Evolutionary conservation across 37 sponge, comb jelly and placozoan genomes (phyloP).

Genomic region (Petrosia ficiformis): DNA sequence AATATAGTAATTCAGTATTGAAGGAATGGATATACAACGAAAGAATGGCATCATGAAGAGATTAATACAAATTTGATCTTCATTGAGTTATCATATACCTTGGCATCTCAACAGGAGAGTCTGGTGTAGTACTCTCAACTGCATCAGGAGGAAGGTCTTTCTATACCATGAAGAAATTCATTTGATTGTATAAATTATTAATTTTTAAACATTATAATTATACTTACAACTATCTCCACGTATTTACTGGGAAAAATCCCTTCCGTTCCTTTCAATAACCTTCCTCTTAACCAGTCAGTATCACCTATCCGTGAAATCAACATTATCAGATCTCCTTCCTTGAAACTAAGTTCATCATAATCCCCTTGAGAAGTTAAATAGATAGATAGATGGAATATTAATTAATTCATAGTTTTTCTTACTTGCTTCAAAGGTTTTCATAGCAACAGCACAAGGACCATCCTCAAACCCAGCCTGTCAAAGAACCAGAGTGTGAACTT

Average conservation of each 20-base stretch:
- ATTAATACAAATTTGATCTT: too few relatives aligned
- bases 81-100: too few relatives aligned
- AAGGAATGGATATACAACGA: too few relatives aligned
- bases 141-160: slow-evolving; percentile 47
- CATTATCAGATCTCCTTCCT: slow-evolving; percentile 55
- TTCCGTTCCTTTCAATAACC: slow-evolving; percentile 18
- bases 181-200: not conserved
- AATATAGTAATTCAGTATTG: too few relatives aligned
- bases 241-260: slow-evolving; percentile 73
- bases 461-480: slow-evolving; percentile 34
- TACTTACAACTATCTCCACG: slow-evolving; percentile 63
- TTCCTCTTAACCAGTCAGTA: slow-evolving; percentile 72
- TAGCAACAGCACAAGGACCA: slow-evolving; percentile 69
- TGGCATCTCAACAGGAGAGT: too few relatives aligned
- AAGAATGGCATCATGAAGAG: too few relatives aligned
- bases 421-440: slow-evolving; percentile 37
- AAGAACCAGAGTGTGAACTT: not conserved
- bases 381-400: not conserved
- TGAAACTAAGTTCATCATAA: slow-evolving; percentile 11
- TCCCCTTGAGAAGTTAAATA: too few relatives aligned
- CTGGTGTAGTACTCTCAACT: slow-evolving; percentile 3
- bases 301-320: slow-evolving; percentile 48
- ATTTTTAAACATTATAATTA: not conserved
- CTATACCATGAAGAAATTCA: not conserved
- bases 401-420: not conserved